phyloP scores from a whole-genome alignment of 2,888 invertebrate species.

The Arrhopalites spinosus region DNA sequence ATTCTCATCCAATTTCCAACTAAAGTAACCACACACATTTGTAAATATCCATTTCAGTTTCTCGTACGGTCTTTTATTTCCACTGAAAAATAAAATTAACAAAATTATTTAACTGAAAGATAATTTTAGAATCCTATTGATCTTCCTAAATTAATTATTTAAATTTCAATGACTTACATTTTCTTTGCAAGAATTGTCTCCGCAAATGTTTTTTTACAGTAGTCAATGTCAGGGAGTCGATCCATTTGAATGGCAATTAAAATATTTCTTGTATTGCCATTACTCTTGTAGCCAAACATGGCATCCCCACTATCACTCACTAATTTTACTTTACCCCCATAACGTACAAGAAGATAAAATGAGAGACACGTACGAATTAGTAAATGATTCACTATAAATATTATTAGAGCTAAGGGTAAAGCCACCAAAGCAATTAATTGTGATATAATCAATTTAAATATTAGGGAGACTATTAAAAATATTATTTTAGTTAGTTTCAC shows the following conservation, averaged over 20 bases:
- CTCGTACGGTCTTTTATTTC: conserved; percentile 25
- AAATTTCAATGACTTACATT: conserved; percentile 8
- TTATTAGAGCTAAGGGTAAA: background rate
- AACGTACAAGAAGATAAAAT: conserved; percentile 26
- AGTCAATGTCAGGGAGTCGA: background rate
- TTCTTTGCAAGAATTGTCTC: background rate
- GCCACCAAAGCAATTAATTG: conserved; percentile 1
- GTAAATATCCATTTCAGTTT: conserved; percentile 32
- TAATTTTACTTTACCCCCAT: conserved; percentile 23
- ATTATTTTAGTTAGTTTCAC: background rate
- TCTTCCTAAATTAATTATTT: too few species aligned
- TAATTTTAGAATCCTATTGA: background rate
- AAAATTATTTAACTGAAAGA: background rate
- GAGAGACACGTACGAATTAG: background rate
- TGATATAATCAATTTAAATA: conserved; percentile 13
- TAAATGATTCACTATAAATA: conserved; percentile 21
- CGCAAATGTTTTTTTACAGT: background rate
- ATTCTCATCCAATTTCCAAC: conserved; percentile 27
- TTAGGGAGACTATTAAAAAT: background rate
- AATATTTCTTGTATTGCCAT: conserved; percentile 31
- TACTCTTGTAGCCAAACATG: conserved; percentile 34
- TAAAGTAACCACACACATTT: conserved; percentile 26
- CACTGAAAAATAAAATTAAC: conserved; percentile 3
- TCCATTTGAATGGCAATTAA: conserved; percentile 17
- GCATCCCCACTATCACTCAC: conserved; percentile 34